Percentiles rank a stretch among this genome's conserved stretches.
phyloP scores from a whole-genome alignment of 2,888 invertebrate genomes.

The Geophilus truncorum region DNA sequence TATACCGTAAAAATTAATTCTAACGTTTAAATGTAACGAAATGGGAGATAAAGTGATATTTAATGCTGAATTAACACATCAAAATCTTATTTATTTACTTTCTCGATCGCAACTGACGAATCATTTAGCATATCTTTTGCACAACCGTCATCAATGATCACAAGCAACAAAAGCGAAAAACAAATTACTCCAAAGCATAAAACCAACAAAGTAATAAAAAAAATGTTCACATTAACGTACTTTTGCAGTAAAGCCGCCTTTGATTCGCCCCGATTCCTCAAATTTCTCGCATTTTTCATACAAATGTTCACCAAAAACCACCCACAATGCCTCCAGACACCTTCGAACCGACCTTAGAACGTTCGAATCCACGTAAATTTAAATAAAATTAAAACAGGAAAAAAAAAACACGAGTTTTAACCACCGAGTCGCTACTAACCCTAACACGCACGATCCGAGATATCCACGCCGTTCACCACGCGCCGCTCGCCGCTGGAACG shows the following conservation, averaged over 20 bases:
- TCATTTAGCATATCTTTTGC: too few species aligned
- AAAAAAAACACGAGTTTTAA: neutral
- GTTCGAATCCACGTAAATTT: neutral
- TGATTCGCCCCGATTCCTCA: neutral
- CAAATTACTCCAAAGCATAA: neutral
- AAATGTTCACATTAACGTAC: neutral
- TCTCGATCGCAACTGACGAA: too few species aligned
- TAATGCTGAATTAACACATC: too few species aligned
- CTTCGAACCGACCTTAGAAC: neutral
- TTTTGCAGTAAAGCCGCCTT: conserved; percentile 9
- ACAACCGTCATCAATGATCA: too few species aligned
- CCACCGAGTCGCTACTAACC: neutral
- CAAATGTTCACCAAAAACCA: neutral
- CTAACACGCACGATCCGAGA: conserved; percentile 10
- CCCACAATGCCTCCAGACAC: neutral
- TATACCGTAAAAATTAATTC: too few species aligned
- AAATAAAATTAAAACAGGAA: neutral
- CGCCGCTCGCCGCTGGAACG: neutral
- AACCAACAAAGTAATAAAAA: neutral
- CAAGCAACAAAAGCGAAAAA: neutral
- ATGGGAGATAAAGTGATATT: too few species aligned
- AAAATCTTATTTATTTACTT: too few species aligned
- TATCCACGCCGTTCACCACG: neutral
- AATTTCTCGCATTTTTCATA: neutral
- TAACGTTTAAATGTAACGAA: too few species aligned